Conservation (phyloP, 2,113 vertebrate species). For the Thymallus thymallus region DNA sequence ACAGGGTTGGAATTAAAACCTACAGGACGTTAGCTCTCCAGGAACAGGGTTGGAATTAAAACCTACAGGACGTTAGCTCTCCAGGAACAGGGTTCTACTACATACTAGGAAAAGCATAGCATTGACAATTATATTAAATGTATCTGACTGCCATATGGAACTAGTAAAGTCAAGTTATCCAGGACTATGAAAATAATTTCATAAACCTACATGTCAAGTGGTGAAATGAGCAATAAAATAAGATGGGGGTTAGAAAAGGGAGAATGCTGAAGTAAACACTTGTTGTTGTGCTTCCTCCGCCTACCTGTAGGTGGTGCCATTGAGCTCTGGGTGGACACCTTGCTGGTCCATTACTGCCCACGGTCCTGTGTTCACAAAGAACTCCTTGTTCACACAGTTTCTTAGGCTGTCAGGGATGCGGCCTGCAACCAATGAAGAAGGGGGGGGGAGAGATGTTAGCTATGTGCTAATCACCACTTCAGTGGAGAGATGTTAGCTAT, state of each 20-base stretch:
- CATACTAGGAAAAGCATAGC: neutral
- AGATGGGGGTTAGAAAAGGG: neutral
- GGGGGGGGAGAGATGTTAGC: neutral
- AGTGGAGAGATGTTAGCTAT: neutral
- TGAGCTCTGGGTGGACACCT: conserved; percentile 90
- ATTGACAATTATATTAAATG: neutral
- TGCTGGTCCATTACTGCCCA: conserved; percentile 95
- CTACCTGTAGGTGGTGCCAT: conserved; percentile 95
- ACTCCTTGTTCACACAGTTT: conserved; percentile 99
- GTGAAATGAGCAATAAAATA: neutral
- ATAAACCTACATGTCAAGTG: neutral
- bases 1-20: too few relatives aligned
- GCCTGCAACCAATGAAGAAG: conserved; percentile 68
- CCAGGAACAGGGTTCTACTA: neutral
- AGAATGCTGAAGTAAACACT: neutral
- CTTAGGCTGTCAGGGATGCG: conserved; percentile 96
- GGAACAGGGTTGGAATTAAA: too few relatives aligned
- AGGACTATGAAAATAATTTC: neutral
- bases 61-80: too few relatives aligned
- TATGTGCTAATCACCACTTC: neutral
- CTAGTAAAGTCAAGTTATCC: neutral
- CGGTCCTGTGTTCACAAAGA: conserved; percentile 89
- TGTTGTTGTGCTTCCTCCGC: neutral
- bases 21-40: too few relatives aligned
- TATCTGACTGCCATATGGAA: too few relatives aligned